Conservation (phyloP, 2,113 vertebrate genomes). For the Carassius gibelio region DNA sequence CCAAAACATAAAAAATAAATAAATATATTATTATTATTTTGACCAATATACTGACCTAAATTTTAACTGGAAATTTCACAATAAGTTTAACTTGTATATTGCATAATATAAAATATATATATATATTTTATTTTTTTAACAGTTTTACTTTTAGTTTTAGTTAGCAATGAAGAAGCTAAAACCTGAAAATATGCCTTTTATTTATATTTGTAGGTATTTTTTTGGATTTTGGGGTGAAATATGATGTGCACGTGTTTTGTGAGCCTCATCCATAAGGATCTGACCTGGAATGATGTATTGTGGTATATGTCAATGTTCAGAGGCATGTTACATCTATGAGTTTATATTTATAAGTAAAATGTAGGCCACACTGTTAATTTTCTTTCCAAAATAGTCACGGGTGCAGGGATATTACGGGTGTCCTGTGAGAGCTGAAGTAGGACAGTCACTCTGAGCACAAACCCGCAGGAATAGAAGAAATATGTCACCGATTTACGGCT, state of each 20-base stretch:
- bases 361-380: constrained; percentile 13
- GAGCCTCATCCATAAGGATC: not conserved
- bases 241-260: not conserved
- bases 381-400: constrained; percentile 70
- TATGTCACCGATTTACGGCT: constrained; percentile 64
- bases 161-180: too few species aligned
- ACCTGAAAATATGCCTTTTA: not conserved
- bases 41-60: not conserved
- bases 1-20: not conserved
- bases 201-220: not conserved
- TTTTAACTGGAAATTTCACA: not conserved
- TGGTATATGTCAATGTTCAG: not conserved
- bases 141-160: too few species aligned
- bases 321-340: not conserved
- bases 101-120: not conserved
- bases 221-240: not conserved
- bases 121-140: too few species aligned
- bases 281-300: constrained; percentile 8
- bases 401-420: constrained; percentile 64
- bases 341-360: not conserved
- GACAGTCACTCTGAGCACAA: constrained; percentile 60
- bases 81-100: not conserved
- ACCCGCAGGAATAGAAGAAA: constrained; percentile 64
- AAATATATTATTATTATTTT: not conserved
- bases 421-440: constrained; percentile 72